Evolutionary conservation across 2,113 vertebrate species (phyloP), one percentile per base, ranked within the genome.

Genomic region (Panthera tigris): DNA sequence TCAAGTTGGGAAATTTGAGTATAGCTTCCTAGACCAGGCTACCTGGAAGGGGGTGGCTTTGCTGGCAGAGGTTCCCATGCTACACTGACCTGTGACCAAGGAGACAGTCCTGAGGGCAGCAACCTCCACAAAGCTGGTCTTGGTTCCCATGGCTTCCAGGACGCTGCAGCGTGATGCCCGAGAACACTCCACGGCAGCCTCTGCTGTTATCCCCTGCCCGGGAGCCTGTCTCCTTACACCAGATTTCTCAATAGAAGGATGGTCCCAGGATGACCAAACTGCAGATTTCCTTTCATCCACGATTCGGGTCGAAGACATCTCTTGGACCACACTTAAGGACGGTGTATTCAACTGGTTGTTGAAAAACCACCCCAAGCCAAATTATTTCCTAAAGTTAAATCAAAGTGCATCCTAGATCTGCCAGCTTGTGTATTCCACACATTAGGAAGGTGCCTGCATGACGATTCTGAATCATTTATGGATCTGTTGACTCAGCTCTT

Each of bases 301-400:
- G 1, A 9, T 48, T 52, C 21, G 19, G 33, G 29, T 52, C 66
- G 5, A 2, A 65, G 83, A 55, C 23, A 63, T 19, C 18, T 81
- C 74, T 82, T 57, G 25, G 41, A 87, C 16, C 16, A 86, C 7
- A 66, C 39, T 52, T 76, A 81, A 82, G 41, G 2, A 31, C 69
- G 21, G 55, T 25, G 27, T 71, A 15, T 83, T 95, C 78, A 79
- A 27, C 23, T 65, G 15, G 23, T 71, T 27, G 39, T 84, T 89
- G 89, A 83, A 84, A 92, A 94, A 21, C 33, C 15, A 78, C n/a
- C 29, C 16, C 19, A 61, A 69, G 36, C 39, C 33, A 69, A 36
- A 39, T 88, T 91, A 94, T 48, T 61, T 87, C 71, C 83, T 73
- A 83, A 93, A 31, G 31, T 76, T 89, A 57, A 89, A 48, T 76